Conservation (phyloP, 1,140 invertebrate genomes). For the Euborellia annulipes region DNA sequence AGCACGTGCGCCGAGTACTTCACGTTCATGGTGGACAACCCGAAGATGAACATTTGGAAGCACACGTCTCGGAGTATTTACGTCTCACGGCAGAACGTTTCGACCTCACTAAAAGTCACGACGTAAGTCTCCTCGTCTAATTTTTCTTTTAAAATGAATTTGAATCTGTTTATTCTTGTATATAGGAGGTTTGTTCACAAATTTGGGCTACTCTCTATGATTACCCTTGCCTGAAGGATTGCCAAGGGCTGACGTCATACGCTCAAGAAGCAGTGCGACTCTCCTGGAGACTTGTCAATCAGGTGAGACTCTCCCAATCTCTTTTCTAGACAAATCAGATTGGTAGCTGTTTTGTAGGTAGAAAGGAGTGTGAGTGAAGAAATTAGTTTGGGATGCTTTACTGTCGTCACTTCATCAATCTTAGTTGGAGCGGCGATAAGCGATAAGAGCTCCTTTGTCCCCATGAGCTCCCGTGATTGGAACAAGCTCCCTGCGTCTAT, state of each 20-base stretch:
- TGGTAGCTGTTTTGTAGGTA: no score
- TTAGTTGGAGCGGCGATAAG: no score
- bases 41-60: constrained; percentile 30
- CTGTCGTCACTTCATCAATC: no score
- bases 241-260: constrained; percentile 42
- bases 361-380: no score
- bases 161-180: no score
- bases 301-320: constrained; percentile 25
- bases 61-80: constrained; percentile 32
- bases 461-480: no score
- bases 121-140: no score
- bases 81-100: constrained; percentile 34
- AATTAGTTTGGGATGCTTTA: no score
- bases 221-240: constrained; percentile 51
- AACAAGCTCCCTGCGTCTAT: no score
- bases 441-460: no score
- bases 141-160: no score
- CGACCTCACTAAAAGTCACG: constrained; percentile 35
- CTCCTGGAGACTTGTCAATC: constrained; percentile 46
- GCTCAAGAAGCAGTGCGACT: constrained; percentile 45
- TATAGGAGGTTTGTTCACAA: constrained; percentile 9
- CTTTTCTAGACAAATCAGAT: no score
- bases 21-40: constrained; percentile 27
- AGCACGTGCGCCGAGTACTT: constrained; percentile 32
- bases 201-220: constrained; percentile 43